phyloP scores from a whole-genome alignment of 2,888 invertebrate genomes.

The Oxycera nigricornis region DNA sequence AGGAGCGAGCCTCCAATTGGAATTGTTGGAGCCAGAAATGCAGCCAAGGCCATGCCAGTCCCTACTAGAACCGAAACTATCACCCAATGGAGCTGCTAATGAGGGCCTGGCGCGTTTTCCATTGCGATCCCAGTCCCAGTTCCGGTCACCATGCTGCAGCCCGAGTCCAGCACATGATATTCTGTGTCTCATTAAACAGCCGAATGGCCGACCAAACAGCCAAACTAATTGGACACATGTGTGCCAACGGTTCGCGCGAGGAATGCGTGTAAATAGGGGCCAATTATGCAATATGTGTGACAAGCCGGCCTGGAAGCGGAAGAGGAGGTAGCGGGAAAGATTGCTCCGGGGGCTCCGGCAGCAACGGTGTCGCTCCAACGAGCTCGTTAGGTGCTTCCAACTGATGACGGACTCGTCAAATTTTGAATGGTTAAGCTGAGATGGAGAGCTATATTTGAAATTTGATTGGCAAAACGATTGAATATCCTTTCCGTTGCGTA shows the following conservation, averaged over 20 bases:
- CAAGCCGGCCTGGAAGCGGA: no score
- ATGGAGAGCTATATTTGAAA: no score
- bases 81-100: slow-evolving; percentile 13
- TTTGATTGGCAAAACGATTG: no score
- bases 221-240: slow-evolving; percentile 46
- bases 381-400: slow-evolving; percentile 27
- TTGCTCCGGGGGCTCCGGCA: background rate
- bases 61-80: background rate
- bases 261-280: slow-evolving; percentile 42
- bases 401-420: background rate
- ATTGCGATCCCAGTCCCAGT: background rate
- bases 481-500: no score
- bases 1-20: slow-evolving; percentile 45
- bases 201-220: slow-evolving; percentile 34
- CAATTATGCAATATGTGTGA: slow-evolving; percentile 36
- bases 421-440: no score
- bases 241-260: slow-evolving; percentile 22
- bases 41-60: background rate
- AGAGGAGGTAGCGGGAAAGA: background rate
- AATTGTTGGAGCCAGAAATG: slow-evolving; percentile 41
- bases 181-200: slow-evolving; percentile 43
- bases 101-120: background rate
- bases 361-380: slow-evolving; percentile 15
- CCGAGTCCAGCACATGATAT: background rate
- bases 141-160: background rate